Evolutionary conservation across 2,888 invertebrate genomes (phyloP), one percentile per base, ranked within the genome.

Genomic region (Chaetoderma sp.): DNA sequence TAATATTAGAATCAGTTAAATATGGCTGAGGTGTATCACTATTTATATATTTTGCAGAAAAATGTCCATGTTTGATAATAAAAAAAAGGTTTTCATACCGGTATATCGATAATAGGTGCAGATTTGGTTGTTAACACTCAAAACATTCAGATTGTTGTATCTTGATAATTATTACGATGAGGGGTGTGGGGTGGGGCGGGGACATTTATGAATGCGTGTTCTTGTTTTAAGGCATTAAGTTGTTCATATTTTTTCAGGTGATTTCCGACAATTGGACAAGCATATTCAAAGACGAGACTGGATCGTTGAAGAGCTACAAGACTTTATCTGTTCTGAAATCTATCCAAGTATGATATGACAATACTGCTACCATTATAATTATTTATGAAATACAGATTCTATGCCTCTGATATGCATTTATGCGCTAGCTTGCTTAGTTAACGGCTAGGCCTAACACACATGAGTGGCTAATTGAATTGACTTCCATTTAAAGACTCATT

Each of bases 281-380:
- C 76, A 81, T 30, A 45, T 77, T 4, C 49, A 72, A 23, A 76
- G 73, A 21, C 70, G 82, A 45, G 68, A 80, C 23, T 68, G 76
- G 30, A 75, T 89, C 55, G 75, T 87, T 18, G 64, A 71, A 4
- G 85, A 86, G 18, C 71, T 89, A 30, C 81, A 87, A 61, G 33
- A 62, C 2, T 84, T 83, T 67, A 83, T 89, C n/a, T 39, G 39
- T 44, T 52, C 36, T 49, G 8, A 36, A 0, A 33, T 16, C 50
- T 36, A 13, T 23, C 5, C 28, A 13, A 10, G 6, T 13, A 18
- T 23, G 5, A 10, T 16, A 28, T 52, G 8, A 52, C 16, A 8
- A n/a, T 52, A 3, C 23, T 13, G 32, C 13, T 1, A n/a, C 6
- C 30, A 28, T 3, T 23, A 21, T 50, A n/a, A 50, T 23, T 16